These are phyloP conservation scores for Acrobasis repandana DNA, from an alignment of 2,888 invertebrate species.

Conservation along the genomic window DNA sequence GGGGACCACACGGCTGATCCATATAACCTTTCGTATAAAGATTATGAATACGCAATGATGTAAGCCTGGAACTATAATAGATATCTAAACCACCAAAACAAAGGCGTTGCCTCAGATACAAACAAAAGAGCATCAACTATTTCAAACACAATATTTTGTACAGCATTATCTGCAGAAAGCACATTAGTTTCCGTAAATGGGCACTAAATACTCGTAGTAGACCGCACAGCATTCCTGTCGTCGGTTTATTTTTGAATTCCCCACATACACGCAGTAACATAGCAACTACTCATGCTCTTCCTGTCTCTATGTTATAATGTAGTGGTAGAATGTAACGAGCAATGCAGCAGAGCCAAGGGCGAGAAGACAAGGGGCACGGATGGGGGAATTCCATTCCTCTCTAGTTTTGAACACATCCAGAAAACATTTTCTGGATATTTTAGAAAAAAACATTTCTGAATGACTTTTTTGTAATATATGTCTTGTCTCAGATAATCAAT, in stretches of 20 bases:
- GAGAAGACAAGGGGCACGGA: no score
- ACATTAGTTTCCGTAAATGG: not conserved
- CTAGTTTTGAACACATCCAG: no score
- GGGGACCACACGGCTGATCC: no score
- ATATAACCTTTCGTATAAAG: no score
- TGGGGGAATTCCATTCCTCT: no score
- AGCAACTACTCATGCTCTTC: not conserved
- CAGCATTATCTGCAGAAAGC: not conserved
- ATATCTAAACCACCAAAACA: no score
- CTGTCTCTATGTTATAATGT: not conserved
- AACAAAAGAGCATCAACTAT: not conserved
- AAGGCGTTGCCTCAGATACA: not conserved
- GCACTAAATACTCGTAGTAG: not conserved
- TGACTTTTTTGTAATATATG: no score
- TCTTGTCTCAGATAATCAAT: no score
- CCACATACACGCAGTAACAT: not conserved
- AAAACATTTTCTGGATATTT: no score
- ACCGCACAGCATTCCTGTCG: not conserved
- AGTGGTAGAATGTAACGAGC: not conserved
- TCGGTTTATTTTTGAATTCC: not conserved
- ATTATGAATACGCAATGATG: no score
- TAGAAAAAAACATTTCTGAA: no score
- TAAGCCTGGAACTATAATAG: no score
- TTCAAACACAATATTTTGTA: not conserved
- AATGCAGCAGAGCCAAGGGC: not conserved